These are phyloP conservation scores for Notospermus geniculatus DNA, from an alignment of 1,140 invertebrate species.

Conservation along the genomic window DNA sequence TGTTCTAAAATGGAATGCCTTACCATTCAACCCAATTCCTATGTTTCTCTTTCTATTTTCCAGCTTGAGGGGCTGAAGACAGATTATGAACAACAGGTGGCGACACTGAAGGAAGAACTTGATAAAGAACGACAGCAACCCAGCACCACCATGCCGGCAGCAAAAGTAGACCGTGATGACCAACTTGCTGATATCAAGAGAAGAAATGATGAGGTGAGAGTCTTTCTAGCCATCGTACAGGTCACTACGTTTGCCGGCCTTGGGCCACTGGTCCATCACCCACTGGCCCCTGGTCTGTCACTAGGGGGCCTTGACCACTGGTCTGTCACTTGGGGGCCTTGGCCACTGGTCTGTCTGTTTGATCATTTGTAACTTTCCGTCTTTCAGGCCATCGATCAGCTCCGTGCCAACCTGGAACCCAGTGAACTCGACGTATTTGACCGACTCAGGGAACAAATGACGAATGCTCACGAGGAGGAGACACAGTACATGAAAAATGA, in stretches of 20 bases:
- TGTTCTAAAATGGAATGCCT: too few species aligned
- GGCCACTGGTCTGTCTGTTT: too few species aligned
- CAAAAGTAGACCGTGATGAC: neutral
- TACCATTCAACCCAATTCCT: neutral
- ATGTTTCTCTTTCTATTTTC: conserved; percentile 15
- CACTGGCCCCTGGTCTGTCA: neutral
- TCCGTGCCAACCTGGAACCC: neutral
- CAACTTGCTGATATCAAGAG: neutral
- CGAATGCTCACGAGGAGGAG: neutral
- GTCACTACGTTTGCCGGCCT: neutral
- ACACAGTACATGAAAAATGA: conserved; percentile 2
- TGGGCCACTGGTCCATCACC: neutral
- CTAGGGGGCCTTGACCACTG: too few species aligned
- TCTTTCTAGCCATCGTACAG: neutral
- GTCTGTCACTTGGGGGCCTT: too few species aligned
- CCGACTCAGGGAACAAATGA: neutral
- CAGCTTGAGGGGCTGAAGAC: conserved; percentile 20
- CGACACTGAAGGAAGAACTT: conserved; percentile 18
- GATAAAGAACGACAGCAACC: conserved; percentile 16
- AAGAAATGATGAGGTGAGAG: neutral
- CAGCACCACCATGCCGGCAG: neutral
- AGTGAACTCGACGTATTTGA: neutral
- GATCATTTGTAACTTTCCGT: neutral
- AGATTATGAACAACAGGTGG: conserved; percentile 25
- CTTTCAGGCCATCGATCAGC: neutral